A percentile compares a stretch with the other conserved stretches of the same genome.
Evolutionary conservation across 2,113 vertebrate species (phyloP).

Genomic region (Ophthalmolycus amberensis): DNA sequence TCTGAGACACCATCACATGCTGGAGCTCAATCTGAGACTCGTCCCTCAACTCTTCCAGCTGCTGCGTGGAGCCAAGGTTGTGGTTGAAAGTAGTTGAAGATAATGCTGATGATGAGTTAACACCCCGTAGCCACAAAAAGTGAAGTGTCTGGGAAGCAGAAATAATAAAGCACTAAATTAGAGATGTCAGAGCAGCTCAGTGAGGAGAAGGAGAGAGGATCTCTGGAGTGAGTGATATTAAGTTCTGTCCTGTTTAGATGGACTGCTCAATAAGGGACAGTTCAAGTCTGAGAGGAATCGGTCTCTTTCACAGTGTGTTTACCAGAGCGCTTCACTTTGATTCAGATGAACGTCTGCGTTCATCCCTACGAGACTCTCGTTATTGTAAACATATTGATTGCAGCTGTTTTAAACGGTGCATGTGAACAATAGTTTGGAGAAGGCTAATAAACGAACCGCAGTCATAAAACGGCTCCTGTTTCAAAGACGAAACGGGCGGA

Average conservation of each 20-base stretch:
- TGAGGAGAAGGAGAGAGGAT: neutral
- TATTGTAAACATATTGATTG: neutral
- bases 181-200: neutral
- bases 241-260: slow-evolving; percentile 19
- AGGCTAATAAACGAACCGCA: neutral
- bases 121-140: too few species aligned
- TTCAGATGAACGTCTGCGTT: neutral
- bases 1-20: neutral
- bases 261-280: neutral
- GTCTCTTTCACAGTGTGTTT: too few species aligned
- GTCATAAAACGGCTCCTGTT: neutral
- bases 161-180: neutral
- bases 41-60: neutral
- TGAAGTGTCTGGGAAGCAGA: too few species aligned
- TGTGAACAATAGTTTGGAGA: neutral
- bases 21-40: neutral
- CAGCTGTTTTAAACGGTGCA: neutral
- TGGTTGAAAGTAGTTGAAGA: too few species aligned
- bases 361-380: neutral
- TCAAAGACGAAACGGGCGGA: neutral
- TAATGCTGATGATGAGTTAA: too few species aligned
- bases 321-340: too few species aligned
- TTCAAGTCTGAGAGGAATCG: too few species aligned
- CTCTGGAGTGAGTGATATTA: neutral
- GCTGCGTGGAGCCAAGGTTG: neutral